Evolutionary conservation across 53 echinoderm and acorn worm species (phyloP), one percentile per base, ranked within the genome.

Genomic region (Apostichopus leukothele): DNA sequence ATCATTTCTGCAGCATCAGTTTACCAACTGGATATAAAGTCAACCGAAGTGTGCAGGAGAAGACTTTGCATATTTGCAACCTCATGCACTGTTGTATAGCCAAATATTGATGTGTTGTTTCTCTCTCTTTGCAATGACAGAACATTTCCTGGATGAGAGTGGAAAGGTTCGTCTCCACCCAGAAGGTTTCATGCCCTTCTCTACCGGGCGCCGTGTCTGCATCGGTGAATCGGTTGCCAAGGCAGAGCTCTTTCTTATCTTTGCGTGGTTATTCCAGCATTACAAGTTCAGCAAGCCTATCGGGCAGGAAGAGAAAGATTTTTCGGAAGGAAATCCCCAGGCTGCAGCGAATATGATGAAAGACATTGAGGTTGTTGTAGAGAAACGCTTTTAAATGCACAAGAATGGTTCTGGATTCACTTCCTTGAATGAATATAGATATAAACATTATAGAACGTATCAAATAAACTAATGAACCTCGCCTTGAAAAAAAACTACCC

Each of bases 201-300:
- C 90, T 51, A 53, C 89, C 14, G 94, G 94, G n/a, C 79, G 91
- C 26, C 88, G 94, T 27, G 88, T 88, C 57, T 94, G 94, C 74
- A 75, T 94, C 66, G 94, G 94, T 4, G 92, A 94, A 60, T 84
- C 90, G 9, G 74, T 93, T 59, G 94, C 94, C 18, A 92, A 92
- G 76, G 92, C 92, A 19, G 90, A 94, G 77, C 39, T 92, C 26
- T 94, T 94, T 20, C 91, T 94, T 2, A 78, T 94, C 14, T 92
- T 92, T 54, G 50, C 75, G 5, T 92, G 92, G 90, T 79, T 94
- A 11, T 92, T 94, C n/a, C 80, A 92, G 68, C 86, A 92, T 52
- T 94, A 85, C 89, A 80, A 83, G 14, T 86, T 94, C 59, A 76
- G 75, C 25, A 90, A 89, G 50, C 88, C 86, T 39, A 90, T 90